Evolutionary conservation across 30 jellyfish, hydroid and myxozoan species (phyloP), one percentile per base, ranked within the genome.

Genomic region (Catostylus mosaicus): DNA sequence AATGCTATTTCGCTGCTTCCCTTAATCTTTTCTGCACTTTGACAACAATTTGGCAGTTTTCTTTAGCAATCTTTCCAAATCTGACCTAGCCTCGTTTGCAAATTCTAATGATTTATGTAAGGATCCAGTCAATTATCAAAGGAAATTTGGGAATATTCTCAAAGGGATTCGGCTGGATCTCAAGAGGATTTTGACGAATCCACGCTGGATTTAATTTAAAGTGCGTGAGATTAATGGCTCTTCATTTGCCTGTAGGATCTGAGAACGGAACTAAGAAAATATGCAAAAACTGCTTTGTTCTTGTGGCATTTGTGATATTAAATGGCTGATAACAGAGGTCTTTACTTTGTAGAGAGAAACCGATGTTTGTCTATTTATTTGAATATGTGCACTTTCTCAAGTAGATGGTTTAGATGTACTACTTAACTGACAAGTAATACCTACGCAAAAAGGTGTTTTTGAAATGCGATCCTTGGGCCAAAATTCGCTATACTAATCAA

Each of bases 181-280:
- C 29, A 4, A 3, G 40, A 35, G 80, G 80, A 68, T 68, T 38
- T 68, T 3, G n/a, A 31, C 40, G 26, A 18, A 46, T 27, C 80
- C 80, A 29, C 12, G 43, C 62, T 38, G 80, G 61, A 68, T 68
- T 68, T 36, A 2, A 5, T 35, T 34, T 68, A 68, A 46, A 68
- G 80, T 68, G 80, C 80, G 22, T 46, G 64, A 37, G 80, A 68
- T 68, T 24, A 68, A 68, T 32, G 80, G 80, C 80, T 36, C 22
- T 68, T 68, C 59, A 32, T 34, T 68, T 46, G 80, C 80, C 80
- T 68, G 37, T 68, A 68, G 80, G 80, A 3, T 29, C 32, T 68
- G 38, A 68, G 60, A 46, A 2, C 36, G 64, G 61, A 24, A 4
- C 40, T 12, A 23, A 20, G 37, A 32, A 68, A 33, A 68, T 68